phyloP scores from a whole-genome alignment of 2,888 invertebrate genomes.

The Leucania comma region DNA sequence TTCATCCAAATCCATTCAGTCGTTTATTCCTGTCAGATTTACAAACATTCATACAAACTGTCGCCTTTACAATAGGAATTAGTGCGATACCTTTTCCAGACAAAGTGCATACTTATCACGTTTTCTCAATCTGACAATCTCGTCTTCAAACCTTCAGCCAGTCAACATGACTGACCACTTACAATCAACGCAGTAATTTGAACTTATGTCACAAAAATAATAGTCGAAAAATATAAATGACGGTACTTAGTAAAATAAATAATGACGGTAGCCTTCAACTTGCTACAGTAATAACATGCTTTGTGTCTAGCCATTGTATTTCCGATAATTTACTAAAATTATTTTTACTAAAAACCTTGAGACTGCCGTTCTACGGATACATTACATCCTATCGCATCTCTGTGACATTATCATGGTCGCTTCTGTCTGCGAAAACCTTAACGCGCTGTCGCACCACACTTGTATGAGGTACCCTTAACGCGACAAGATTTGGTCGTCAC shows the following conservation, averaged over 20 bases:
- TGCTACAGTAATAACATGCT: slow-evolving; percentile 36
- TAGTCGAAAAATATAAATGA: slow-evolving; percentile 39
- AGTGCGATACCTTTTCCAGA: no score
- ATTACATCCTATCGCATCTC: neutral
- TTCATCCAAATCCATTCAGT: no score
- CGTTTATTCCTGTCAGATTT: no score
- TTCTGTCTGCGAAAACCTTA: neutral
- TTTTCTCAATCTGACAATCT: neutral
- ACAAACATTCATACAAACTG: no score
- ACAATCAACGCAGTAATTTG: slow-evolving; percentile 4
- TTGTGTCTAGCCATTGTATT: slow-evolving; percentile 26
- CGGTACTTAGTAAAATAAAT: no score
- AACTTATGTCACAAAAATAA: slow-evolving; percentile 29
- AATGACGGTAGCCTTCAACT: slow-evolving; percentile 45
- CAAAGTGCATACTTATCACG: no score
- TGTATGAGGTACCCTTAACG: neutral
- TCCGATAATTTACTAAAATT: slow-evolving; percentile 21
- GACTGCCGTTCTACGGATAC: neutral
- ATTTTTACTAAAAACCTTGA: slow-evolving; percentile 3
- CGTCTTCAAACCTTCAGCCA: slow-evolving; percentile 8
- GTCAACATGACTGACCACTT: slow-evolving; percentile 7
- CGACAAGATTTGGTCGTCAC: neutral
- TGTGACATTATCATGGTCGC: neutral
- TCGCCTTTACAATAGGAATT: no score
- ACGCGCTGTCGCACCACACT: neutral